phyloP scores from a whole-genome alignment of 2,113 vertebrate genomes.

The Mesoclemmys tuberculata region DNA sequence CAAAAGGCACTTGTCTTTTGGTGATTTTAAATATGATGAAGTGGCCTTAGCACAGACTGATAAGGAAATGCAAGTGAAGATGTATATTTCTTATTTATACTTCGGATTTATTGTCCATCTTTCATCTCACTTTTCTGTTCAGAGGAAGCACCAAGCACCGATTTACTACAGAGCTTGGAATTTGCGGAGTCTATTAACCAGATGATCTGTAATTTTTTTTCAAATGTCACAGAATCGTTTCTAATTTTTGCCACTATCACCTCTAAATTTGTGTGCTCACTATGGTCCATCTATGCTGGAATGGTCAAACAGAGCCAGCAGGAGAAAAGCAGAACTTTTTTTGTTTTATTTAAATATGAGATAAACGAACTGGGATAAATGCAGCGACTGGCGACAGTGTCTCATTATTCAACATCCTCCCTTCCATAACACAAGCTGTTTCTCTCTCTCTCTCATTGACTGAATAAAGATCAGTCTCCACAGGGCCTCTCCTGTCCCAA shows the following conservation, averaged over 20 bases:
- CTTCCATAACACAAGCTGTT: not conserved
- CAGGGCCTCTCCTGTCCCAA: not conserved
- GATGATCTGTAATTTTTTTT: not conserved
- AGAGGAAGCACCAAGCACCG: not conserved
- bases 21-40: not conserved
- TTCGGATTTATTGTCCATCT: not conserved
- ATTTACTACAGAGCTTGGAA: not conserved
- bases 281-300: not conserved
- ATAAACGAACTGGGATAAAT: not conserved
- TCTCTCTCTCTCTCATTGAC: not conserved
- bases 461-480: not conserved
- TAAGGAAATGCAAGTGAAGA: not conserved
- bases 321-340: not conserved
- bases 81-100: not conserved
- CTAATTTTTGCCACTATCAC: not conserved
- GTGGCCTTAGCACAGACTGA: not conserved
- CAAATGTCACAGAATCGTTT: not conserved
- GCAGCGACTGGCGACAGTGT: not conserved
- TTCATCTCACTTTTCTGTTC: not conserved
- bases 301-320: not conserved
- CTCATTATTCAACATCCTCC: not conserved
- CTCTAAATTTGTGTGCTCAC: not conserved
- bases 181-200: not conserved
- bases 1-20: not conserved
- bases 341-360: not conserved